Conservation (phyloP, 1,140 invertebrate species). For the Hyles vespertilio region DNA sequence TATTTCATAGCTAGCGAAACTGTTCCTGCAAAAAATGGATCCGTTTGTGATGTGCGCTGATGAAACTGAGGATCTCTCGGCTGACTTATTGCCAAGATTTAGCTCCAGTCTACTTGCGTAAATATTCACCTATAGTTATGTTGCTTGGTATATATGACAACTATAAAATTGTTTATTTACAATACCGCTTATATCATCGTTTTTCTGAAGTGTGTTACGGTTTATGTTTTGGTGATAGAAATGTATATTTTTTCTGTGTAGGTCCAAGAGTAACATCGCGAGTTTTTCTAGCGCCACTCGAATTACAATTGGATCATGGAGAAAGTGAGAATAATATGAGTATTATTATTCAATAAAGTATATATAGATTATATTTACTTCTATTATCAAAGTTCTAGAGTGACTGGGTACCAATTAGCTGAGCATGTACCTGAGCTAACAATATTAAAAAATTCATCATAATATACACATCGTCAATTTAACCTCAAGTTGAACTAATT, state of each 20-base stretch:
- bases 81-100: constrained; percentile 29
- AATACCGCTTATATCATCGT: no score
- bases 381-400: no score
- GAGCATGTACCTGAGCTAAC: no score
- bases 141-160: not conserved
- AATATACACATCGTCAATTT: no score
- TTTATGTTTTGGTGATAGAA: no score
- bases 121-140: constrained; percentile 4
- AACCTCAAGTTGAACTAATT: no score
- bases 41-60: constrained; percentile 30
- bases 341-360: not conserved
- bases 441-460: no score
- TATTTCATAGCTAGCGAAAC: constrained; percentile 53
- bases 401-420: no score
- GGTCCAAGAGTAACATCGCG: constrained; percentile 20
- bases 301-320: constrained; percentile 14
- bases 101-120: constrained; percentile 41
- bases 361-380: not conserved
- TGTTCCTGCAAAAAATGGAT: constrained; percentile 56
- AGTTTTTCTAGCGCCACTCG: constrained; percentile 22
- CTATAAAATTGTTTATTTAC: not conserved
- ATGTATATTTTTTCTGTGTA: constrained; percentile 14
- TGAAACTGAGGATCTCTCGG: constrained; percentile 15
- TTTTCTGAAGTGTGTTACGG: no score
- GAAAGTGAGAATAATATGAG: constrained; percentile 30